Evolutionary conservation across 1,140 invertebrate species (phyloP).

Genomic region (Mycetomoellerius zeteki): DNA sequence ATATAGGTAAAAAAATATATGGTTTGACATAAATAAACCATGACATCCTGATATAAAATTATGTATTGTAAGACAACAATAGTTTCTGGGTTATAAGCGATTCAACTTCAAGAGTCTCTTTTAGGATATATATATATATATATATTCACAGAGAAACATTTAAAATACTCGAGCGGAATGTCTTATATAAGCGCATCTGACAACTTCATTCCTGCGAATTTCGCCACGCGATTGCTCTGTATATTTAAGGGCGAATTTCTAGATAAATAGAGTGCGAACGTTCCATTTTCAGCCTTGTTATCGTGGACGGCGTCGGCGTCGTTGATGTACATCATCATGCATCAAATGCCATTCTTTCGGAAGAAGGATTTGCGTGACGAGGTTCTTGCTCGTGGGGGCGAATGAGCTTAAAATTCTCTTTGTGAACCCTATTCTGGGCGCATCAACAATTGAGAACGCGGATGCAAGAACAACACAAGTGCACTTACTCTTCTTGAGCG

Average conservation of each 20-base stretch:
- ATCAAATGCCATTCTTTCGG: conserved; percentile 15
- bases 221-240: background rate
- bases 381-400: background rate
- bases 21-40: background rate
- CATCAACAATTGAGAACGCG: conserved; percentile 69
- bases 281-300: background rate
- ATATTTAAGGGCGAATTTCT: background rate
- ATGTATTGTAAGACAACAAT: background rate
- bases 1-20: background rate
- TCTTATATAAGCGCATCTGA: background rate
- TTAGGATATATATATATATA: background rate
- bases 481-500: conserved; percentile 77
- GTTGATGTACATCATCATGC: background rate
- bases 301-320: background rate
- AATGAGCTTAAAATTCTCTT: conserved; percentile 8
- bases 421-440: conserved; percentile 36
- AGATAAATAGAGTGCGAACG: background rate
- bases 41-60: background rate
- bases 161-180: background rate
- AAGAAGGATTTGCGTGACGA: background rate
- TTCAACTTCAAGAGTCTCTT: conserved; percentile 2
- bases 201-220: background rate
- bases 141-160: background rate
- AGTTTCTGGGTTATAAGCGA: background rate
- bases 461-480: conserved; percentile 75